Conservation (phyloP, 53 echinoderm and acorn worm species). For the Crossaster papposus region DNA sequence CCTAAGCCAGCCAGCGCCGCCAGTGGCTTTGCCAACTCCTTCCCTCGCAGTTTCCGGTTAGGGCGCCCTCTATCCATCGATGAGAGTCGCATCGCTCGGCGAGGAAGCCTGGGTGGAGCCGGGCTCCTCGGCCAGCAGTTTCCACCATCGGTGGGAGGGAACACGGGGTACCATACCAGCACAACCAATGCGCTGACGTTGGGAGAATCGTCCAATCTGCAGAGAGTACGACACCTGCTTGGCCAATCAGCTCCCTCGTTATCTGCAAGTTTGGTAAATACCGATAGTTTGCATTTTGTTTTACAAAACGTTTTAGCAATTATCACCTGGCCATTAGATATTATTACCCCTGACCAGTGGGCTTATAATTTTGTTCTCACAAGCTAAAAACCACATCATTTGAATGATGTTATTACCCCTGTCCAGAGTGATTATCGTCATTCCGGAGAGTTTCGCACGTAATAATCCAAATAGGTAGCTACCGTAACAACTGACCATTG, state of each 20-base stretch:
- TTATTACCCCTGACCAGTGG: too few species aligned
- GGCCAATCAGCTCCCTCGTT: constrained; percentile 98
- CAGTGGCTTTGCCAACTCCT: constrained; percentile 78
- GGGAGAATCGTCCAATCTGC: constrained; percentile 90
- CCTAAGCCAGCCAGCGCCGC: constrained; percentile 74
- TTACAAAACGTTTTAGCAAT: too few species aligned
- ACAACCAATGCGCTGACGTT: constrained; percentile 93
- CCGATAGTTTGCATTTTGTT: background rate
- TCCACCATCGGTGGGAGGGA: constrained; percentile 50
- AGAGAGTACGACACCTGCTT: constrained; percentile 84
- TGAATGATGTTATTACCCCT: background rate
- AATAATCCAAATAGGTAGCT: too few species aligned
- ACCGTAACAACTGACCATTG: too few species aligned
- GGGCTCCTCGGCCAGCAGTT: constrained; percentile 71
- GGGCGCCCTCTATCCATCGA: constrained; percentile 96
- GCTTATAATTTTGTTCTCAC: background rate
- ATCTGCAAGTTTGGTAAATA: constrained; percentile 92
- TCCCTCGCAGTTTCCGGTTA: constrained; percentile 86
- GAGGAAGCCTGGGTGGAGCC: constrained; percentile 89
- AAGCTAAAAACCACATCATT: too few species aligned
- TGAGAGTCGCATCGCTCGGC: constrained; percentile 87
- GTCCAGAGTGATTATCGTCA: too few species aligned
- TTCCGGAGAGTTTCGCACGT: too few species aligned
- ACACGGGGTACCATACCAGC: constrained; percentile 85
- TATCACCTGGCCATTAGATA: too few species aligned